phyloP scores from a whole-genome alignment of 2,797 vertebrate genomes.

The Danio choprae region DNA sequence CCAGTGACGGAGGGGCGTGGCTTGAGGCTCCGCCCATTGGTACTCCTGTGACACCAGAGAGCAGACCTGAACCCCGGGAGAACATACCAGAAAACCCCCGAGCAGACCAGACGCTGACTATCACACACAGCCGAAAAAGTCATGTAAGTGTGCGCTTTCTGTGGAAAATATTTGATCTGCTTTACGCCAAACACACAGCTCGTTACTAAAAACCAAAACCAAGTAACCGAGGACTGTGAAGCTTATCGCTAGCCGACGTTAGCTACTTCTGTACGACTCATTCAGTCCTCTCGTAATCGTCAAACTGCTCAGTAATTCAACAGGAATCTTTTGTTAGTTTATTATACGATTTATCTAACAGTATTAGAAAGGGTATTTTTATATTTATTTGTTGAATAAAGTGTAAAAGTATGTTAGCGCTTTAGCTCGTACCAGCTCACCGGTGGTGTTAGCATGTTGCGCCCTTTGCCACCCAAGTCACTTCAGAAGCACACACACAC shows the following conservation, averaged over 20 bases:
- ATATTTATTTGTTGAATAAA: neutral
- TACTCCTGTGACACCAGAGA: neutral
- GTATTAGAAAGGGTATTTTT: too few relatives aligned
- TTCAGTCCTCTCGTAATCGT: neutral
- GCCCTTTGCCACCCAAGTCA: neutral
- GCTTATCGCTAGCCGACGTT: slow-evolving; percentile 16
- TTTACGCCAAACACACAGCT: neutral
- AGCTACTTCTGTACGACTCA: slow-evolving; percentile 35
- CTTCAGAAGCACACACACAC: neutral
- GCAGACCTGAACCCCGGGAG: slow-evolving; percentile 27
- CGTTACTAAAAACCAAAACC: neutral
- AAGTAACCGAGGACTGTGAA: neutral
- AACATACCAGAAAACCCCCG: slow-evolving; percentile 42
- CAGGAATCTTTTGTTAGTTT: neutral
- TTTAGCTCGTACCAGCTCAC: slow-evolving; percentile 24
- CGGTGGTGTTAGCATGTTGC: slow-evolving; percentile 29
- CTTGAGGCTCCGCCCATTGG: neutral
- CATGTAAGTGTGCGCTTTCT: slow-evolving; percentile 40
- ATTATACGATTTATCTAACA: neutral
- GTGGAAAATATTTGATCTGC: neutral
- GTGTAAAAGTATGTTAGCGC: neutral
- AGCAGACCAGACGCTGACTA: neutral
- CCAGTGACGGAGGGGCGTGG: neutral
- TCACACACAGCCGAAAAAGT: neutral
- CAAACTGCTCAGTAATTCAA: neutral